These are phyloP conservation scores for Chiloscyllium punctatum DNA, from an alignment of 2,797 vertebrate species.

Conservation along the genomic window DNA sequence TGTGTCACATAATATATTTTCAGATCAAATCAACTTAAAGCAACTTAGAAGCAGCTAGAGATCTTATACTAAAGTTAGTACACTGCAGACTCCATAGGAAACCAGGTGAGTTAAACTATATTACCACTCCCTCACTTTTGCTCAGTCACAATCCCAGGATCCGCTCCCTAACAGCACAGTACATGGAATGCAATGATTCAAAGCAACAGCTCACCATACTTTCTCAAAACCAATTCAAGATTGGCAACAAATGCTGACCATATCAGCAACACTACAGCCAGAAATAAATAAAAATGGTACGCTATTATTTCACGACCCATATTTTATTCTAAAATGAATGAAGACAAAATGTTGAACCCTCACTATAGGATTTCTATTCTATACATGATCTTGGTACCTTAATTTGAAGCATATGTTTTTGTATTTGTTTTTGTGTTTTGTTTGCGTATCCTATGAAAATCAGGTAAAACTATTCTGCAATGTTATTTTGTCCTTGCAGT, in stretches of 20 bases:
- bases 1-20: not conserved
- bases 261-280: too few relatives aligned
- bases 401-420: not conserved
- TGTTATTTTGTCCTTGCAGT: not conserved
- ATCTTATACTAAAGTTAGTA: not conserved
- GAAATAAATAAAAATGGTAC: not conserved
- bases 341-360: not conserved
- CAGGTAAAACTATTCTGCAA: not conserved
- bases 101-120: not conserved
- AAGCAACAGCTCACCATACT: too few relatives aligned
- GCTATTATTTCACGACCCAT: not conserved
- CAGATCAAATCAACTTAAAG: not conserved
- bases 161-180: too few relatives aligned
- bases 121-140: too few relatives aligned
- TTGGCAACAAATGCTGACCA: too few relatives aligned
- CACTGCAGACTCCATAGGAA: not conserved
- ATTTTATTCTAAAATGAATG: not conserved
- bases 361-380: not conserved
- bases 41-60: not conserved
- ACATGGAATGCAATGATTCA: too few relatives aligned
- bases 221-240: too few relatives aligned
- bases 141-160: too few relatives aligned
- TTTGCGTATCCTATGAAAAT: not conserved
- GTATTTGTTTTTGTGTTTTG: not conserved
- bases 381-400: not conserved